Evolutionary conservation across 2,797 vertebrate genomes (phyloP), one percentile per base, ranked within the genome.

Genomic region (Enoplosus armatus): DNA sequence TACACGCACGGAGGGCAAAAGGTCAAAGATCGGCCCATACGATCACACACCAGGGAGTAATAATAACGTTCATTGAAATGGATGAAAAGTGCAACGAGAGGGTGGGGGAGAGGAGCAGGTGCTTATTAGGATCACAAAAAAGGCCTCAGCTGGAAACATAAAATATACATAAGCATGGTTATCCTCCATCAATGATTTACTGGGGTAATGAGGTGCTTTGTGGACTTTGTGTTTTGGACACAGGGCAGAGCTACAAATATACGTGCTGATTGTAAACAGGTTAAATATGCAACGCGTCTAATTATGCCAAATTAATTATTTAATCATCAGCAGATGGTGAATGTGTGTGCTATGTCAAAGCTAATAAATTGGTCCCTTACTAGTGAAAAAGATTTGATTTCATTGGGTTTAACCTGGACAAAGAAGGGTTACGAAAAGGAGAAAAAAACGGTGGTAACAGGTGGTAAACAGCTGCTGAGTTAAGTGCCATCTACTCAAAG

Each of bases 281-380:
- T 95, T 94, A 93, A 95, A 94, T 88, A 94, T 94, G 92, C 90
- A 94, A 79, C 56, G 8, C 55, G 83, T 92, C 85, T 94, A 94
- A 95, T 95, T 94, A 94, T 90, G 65, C 64, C 86, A 72, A 59
- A 91, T 95, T 71, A 93, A 95, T 94, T 80, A 95, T 95, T 95
- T 65, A 94, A 80, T 85, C 53, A 75, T 91, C 68, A 90, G 84
- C 93, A 93, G 89, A 89, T 93, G 92, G 93, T 66, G 75, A 86
- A 82, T 89, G 92, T 75, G 85, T 85, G 75, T 78, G 60, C 68
- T 77, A 78, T 87, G 87, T 90, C 91, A 82, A 51, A 76, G 75
- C 78, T 88, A 91, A 92, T 91, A 90, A 91, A 88, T 72, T 54
- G 80, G 35, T 82, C 69, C 14, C 22, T 53, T 37, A 69, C 68